phyloP scores from a whole-genome alignment of 2,797 vertebrate species.

The Liparis tanakae region DNA sequence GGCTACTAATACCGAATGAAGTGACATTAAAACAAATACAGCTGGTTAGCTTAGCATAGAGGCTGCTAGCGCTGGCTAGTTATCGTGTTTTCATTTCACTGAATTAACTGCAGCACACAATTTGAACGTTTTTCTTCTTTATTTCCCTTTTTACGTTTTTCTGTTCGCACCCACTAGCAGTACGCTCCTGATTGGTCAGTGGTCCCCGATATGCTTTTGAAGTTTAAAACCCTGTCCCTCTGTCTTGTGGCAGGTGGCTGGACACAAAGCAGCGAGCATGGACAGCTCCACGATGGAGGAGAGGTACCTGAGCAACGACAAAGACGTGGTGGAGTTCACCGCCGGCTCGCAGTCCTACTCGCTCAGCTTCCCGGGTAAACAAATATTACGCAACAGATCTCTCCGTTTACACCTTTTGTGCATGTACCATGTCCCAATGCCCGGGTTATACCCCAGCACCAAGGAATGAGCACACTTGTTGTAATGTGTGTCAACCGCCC shows the following conservation, averaged over 20 bases:
- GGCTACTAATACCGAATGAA: neutral
- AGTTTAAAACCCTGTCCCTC: neutral
- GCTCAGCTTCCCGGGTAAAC: slow-evolving; percentile 77
- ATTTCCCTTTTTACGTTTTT: neutral
- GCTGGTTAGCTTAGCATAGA: neutral
- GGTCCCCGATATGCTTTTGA: too few species aligned
- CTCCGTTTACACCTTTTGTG: neutral
- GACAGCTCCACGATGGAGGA: slow-evolving; percentile 74
- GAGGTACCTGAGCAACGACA: slow-evolving; percentile 65
- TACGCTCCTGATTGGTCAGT: neutral
- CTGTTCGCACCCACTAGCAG: neutral
- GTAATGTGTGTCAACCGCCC: too few species aligned
- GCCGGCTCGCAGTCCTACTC: slow-evolving; percentile 74
- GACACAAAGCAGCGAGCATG: slow-evolving; percentile 49
- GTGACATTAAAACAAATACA: neutral
- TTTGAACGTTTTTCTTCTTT: neutral
- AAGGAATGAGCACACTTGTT: too few species aligned
- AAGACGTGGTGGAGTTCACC: slow-evolving; percentile 70
- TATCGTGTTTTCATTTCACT: neutral
- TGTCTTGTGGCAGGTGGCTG: slow-evolving; percentile 45
- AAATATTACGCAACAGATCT: neutral
- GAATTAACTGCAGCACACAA: neutral
- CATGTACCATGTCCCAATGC: too few species aligned
- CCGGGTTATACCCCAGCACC: too few species aligned
- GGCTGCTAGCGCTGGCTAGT: neutral